Conservation (phyloP, 2,888 invertebrate genomes). For the Chaetoderma sp. region DNA sequence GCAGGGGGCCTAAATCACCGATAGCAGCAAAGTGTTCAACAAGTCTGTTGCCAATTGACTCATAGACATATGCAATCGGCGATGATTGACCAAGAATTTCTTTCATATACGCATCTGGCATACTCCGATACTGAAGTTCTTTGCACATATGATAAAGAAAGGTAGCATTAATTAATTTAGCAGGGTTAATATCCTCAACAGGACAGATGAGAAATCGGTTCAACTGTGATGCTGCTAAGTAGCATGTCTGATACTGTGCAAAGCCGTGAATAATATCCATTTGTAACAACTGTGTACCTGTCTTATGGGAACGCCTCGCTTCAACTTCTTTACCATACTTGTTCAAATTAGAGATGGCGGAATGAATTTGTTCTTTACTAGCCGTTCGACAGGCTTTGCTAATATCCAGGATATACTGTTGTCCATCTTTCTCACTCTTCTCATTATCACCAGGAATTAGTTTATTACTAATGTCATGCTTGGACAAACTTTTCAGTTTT, state of each 20-base stretch:
- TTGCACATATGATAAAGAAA: conserved; percentile 57
- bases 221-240: conserved; percentile 51
- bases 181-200: conserved; percentile 39
- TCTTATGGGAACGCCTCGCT: conserved; percentile 35
- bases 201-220: conserved; percentile 60
- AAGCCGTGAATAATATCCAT: conserved; percentile 54
- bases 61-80: too few relatives aligned
- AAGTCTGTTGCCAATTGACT: too few relatives aligned
- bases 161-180: conserved; percentile 54
- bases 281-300: conserved; percentile 40
- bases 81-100: conserved; percentile 46
- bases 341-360: conserved; percentile 23
- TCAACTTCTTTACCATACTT: conserved; percentile 38
- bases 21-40: too few relatives aligned
- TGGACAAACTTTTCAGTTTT: conserved; percentile 4
- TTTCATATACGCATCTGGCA: conserved; percentile 44
- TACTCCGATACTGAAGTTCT: conserved; percentile 43
- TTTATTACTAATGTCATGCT: background rate
- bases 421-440: background rate
- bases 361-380: background rate
- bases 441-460: background rate
- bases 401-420: too few relatives aligned
- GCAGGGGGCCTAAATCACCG: too few relatives aligned
- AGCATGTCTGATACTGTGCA: conserved; percentile 64
- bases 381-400: too few relatives aligned